Percentiles rank a stretch among this genome's conserved stretches.
phyloP scores from a whole-genome alignment of 1,140 invertebrate genomes.

The Anastatus disparis region DNA sequence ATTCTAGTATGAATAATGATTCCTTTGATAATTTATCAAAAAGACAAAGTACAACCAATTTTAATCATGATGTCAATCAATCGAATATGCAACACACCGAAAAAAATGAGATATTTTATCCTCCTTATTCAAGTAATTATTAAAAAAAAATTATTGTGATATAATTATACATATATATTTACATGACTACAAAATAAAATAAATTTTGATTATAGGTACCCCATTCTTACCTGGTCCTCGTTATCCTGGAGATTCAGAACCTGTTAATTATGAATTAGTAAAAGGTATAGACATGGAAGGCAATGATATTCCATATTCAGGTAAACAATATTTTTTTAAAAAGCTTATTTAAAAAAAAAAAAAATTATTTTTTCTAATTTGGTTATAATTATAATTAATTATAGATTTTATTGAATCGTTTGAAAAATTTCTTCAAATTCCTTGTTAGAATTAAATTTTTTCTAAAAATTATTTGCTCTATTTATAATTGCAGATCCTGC shows the following conservation, averaged over 20 bases:
- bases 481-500: constrained; percentile 65
- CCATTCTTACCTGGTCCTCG: constrained; percentile 30
- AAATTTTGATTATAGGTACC: constrained; percentile 39
- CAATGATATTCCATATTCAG: constrained; percentile 70
- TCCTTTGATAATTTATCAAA: constrained; percentile 3
- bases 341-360: neutral
- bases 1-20: constrained; percentile 1
- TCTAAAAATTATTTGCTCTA: neutral
- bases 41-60: constrained; percentile 13
- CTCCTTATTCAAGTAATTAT: constrained; percentile 44
- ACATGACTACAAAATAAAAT: constrained; percentile 20
- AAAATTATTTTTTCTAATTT: neutral
- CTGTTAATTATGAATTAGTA: constrained; percentile 62
- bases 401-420: no score
- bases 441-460: neutral
- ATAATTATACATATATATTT: constrained; percentile 22
- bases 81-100: constrained; percentile 27
- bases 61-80: constrained; percentile 11
- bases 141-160: constrained; percentile 20
- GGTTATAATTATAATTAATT: no score
- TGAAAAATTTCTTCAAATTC: no score
- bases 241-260: constrained; percentile 36
- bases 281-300: constrained; percentile 68
- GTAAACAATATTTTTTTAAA: constrained; percentile 51
- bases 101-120: constrained; percentile 42